Conservation (phyloP, 2,113 vertebrate species). For the Empidonax traillii region DNA sequence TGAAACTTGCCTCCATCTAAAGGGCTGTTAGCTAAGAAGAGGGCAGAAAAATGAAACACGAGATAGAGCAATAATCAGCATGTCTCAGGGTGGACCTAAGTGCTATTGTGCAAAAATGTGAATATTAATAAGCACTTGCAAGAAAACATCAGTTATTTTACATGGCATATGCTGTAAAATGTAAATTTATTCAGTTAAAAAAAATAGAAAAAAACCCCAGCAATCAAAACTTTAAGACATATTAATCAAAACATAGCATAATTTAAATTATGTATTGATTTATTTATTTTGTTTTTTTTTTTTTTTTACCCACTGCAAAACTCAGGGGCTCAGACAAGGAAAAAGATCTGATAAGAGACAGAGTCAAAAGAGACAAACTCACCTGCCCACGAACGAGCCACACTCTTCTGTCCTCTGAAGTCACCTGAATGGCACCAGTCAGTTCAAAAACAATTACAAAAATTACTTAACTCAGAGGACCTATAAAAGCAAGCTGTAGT, state of each 20-base stretch:
- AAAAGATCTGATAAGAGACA: background rate
- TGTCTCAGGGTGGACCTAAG: background rate
- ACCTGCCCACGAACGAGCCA: rapidly evolving
- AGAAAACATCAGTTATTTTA: background rate
- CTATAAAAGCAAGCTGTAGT: background rate
- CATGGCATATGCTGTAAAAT: background rate
- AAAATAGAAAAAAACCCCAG: background rate
- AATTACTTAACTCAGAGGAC: background rate
- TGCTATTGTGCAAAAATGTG: background rate
- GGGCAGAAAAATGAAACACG: background rate
- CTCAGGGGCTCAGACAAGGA: background rate
- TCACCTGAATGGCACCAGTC: background rate
- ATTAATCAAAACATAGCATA: background rate
- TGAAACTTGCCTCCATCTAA: background rate
- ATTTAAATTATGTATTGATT: background rate
- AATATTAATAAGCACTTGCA: background rate
- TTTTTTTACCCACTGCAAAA: background rate
- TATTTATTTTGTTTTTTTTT: background rate
- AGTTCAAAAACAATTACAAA: background rate
- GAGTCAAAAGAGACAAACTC: background rate
- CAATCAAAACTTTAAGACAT: background rate
- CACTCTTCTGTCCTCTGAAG: background rate
- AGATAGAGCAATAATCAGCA: background rate
- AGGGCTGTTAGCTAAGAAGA: background rate
- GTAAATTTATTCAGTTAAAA: background rate